These are phyloP conservation scores for Clepsis dumicolana DNA, from an alignment of 2,888 invertebrate species.

Conservation along the genomic window DNA sequence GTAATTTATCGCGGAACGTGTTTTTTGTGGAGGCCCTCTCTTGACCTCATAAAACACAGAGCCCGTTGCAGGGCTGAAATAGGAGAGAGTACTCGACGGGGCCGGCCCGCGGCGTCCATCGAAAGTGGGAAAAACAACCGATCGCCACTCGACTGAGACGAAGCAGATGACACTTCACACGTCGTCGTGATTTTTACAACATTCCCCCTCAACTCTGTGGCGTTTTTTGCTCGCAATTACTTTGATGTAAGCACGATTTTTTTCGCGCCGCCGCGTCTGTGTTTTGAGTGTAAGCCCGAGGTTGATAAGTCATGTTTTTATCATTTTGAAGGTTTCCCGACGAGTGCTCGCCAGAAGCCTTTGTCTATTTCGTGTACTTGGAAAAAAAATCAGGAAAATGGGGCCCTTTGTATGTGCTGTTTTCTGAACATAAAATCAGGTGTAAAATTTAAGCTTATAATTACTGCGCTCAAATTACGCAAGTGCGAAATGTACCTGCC, in stretches of 20 bases:
- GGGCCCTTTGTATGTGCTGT: background rate
- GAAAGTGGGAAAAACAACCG: constrained; percentile 85
- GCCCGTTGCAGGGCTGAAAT: constrained; percentile 72
- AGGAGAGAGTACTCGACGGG: constrained; percentile 75
- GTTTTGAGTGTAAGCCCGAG: constrained; percentile 54
- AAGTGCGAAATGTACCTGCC: constrained; percentile 11
- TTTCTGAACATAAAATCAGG: constrained; percentile 7
- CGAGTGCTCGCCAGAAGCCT: constrained; percentile 36
- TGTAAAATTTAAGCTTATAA: constrained; percentile 1
- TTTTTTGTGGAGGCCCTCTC: constrained; percentile 83
- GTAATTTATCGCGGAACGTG: constrained; percentile 83
- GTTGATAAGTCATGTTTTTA: constrained; percentile 48
- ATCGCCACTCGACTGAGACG: constrained; percentile 83
- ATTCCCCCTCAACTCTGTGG: constrained; percentile 74
- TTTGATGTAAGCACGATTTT: constrained; percentile 70
- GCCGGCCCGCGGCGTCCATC: constrained; percentile 74
- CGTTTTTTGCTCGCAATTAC: constrained; percentile 79
- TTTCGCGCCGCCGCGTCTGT: constrained; percentile 54
- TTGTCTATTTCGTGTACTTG: constrained; percentile 39
- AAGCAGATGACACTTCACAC: constrained; percentile 83
- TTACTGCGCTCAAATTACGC: constrained; percentile 13
- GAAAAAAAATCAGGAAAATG: constrained; percentile 10
- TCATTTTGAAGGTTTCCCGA: constrained; percentile 45
- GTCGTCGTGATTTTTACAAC: constrained; percentile 85
- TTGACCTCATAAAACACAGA: constrained; percentile 86